Evolutionary conservation across 2,888 invertebrate genomes (phyloP).

Genomic region (Eledone cirrhosa): DNA sequence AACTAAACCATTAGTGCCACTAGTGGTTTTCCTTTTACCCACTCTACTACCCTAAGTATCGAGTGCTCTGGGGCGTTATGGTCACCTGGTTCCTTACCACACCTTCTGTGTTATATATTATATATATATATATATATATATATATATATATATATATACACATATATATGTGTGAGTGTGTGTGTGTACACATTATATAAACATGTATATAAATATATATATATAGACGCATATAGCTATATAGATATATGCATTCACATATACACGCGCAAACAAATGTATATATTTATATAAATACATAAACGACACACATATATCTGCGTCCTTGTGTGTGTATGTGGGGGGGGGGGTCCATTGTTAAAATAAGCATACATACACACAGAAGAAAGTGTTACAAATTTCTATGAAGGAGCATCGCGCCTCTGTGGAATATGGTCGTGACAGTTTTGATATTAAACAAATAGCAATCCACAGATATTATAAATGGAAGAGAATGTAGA

Average conservation of each 20-base stretch:
- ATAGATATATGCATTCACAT: neutral
- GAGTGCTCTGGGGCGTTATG: too few species aligned
- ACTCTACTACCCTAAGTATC: too few species aligned
- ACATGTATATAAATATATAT: neutral
- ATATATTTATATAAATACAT: neutral
- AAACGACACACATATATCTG: neutral
- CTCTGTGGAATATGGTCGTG: too few species aligned
- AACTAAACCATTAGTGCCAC: too few species aligned
- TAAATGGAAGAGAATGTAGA: too few species aligned
- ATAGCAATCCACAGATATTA: too few species aligned
- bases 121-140: slow-evolving; percentile 13
- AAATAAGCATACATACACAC: neutral
- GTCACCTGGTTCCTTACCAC: too few species aligned
- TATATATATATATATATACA: neutral
- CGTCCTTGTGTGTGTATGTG: neutral
- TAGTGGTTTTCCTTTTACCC: too few species aligned
- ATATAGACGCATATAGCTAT: neutral
- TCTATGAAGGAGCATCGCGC: too few species aligned
- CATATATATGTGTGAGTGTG: neutral
- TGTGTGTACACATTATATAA: neutral
- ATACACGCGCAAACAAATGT: neutral
- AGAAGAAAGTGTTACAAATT: neutral
- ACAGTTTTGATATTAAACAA: too few species aligned
- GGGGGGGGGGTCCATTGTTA: neutral
- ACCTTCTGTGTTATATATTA: too few species aligned